phyloP scores from a whole-genome alignment of 2,113 vertebrate species.

The Plecturocebus donacophilus region DNA sequence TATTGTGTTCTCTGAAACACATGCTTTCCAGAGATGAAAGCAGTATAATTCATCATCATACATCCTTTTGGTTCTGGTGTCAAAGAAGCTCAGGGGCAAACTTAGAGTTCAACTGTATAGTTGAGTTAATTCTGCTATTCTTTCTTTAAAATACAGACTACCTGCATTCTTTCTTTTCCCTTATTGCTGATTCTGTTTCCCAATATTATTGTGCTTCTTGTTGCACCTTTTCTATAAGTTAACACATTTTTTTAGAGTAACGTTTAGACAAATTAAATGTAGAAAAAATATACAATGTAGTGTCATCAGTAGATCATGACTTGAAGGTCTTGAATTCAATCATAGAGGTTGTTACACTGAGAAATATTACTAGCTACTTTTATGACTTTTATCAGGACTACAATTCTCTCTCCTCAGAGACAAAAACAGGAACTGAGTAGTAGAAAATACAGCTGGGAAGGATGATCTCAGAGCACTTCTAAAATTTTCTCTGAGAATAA shows the following conservation, averaged over 20 bases:
- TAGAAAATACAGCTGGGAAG: background rate
- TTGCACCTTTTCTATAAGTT: background rate
- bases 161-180: background rate
- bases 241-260: background rate
- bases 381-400: background rate
- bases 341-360: background rate
- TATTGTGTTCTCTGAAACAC: background rate
- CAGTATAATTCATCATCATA: background rate
- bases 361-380: background rate
- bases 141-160: background rate
- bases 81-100: background rate
- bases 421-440: background rate
- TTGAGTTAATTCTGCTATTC: background rate
- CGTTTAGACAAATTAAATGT: background rate
- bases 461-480: background rate
- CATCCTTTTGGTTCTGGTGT: background rate
- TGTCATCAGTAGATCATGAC: background rate
- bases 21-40: background rate
- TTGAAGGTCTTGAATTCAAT: background rate
- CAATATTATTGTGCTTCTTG: background rate
- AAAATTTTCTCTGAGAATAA: slow-evolving; percentile 10
- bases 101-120: background rate
- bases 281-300: background rate
- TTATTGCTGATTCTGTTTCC: background rate
- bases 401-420: background rate